phyloP scores from a whole-genome alignment of 2,888 invertebrate species.

The Eumerus sabulonum region DNA sequence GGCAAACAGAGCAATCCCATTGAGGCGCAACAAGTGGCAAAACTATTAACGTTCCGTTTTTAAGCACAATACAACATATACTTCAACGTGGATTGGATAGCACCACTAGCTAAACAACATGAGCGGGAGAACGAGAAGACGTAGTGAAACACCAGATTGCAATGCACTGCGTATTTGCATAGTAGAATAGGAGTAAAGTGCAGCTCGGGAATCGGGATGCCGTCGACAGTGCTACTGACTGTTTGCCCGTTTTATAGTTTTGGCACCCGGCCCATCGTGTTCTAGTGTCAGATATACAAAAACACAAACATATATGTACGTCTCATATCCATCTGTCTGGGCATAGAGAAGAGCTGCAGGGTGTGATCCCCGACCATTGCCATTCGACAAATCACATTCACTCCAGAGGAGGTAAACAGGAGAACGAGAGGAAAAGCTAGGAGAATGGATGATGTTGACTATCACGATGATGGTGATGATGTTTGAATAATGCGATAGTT shows the following conservation, averaged over 20 bases:
- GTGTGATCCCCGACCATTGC: conserved; percentile 18
- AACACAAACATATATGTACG: not conserved
- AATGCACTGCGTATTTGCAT: conserved; percentile 47
- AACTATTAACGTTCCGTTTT: conserved; percentile 74
- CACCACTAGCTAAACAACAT: not conserved
- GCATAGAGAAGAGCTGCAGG: too few relatives aligned
- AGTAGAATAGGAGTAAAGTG: conserved; percentile 41
- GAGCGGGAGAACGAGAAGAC: not conserved
- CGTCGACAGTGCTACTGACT: conserved; percentile 19
- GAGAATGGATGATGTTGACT: conserved; percentile 31
- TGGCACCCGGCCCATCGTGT: conserved; percentile 38
- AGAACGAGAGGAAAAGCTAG: conserved; percentile 71
- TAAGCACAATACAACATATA: conserved; percentile 62
- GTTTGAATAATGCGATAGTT: conserved; percentile 46
- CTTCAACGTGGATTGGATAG: conserved; percentile 15
- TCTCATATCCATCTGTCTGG: too few relatives aligned
- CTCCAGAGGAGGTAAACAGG: not conserved
- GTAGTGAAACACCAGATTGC: conserved; percentile 20
- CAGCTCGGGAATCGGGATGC: conserved; percentile 51
- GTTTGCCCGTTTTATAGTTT: conserved; percentile 55
- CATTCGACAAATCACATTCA: not conserved
- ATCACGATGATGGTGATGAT: conserved; percentile 46
- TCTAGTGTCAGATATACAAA: not conserved
- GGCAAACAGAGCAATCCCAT: conserved; percentile 63
- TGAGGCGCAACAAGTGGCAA: conserved; percentile 69